Base-by-base conservation (phyloP, 1,140 invertebrate species). In the Atta cephalotes region DNA sequence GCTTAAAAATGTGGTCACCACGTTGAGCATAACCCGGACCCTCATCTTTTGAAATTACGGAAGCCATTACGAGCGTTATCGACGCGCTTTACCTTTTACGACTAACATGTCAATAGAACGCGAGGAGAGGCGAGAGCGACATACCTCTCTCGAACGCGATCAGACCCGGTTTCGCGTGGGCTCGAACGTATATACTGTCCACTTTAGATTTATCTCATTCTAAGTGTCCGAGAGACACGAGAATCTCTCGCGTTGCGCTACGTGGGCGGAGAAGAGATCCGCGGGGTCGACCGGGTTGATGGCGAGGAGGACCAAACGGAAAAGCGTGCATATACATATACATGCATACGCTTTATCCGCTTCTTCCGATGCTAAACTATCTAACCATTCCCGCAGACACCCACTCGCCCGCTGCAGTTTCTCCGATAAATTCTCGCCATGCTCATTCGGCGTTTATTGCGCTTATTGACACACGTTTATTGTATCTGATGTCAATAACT, bases 171-270 rank as follows among this genome's bases (percentile, higher is more conserved):
- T 31, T 21, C 51, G 82, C 82, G 82, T 85, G 82, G 82, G 82
- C 62, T 56, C 53, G 14, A 10, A 25, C 51, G 39, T 49, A 62
- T 77, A 56, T 45, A 35, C 39, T 21, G 82, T 85, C 74, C 74
- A 85, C 82, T 85, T 85, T 79, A 85, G 62, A 85, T 85, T 85
- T 85, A 85, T 85, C 76, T 85, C 62, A 49, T 85, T 68, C 62
- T 28, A 85, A 85, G 82, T 79, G 82, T 85, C 35, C 49, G 82
- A 85, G 51, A 85, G 72, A 84, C 70, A 51, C 28, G 39, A 51
- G 25, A 25, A 74, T 74, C 80, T 82, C 68, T 74, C 80, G 18
- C 49, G 35, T 25, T 60, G 74, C 51, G 58, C 56, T 45, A 85
- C 74, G 82, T 85, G 74, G 82, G 82, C 60, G 62, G 74, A 51